Evolutionary conservation across 2,888 invertebrate species (phyloP).

Genomic region (Drosophila koepferae): DNA sequence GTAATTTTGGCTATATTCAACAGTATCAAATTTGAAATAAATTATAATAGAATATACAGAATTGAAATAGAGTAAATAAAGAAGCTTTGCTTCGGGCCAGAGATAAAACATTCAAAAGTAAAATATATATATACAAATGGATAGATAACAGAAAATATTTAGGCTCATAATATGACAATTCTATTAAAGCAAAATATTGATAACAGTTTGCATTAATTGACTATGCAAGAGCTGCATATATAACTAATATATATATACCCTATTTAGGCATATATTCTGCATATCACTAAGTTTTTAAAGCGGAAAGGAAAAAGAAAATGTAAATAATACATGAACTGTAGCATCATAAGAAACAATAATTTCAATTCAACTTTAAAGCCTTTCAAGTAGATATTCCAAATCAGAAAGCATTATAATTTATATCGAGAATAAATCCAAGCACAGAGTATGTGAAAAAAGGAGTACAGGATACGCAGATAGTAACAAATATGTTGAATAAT

Average conservation of each 20-base stretch:
- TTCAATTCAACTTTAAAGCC: background rate
- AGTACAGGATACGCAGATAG: constrained; percentile 4
- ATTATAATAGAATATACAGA: background rate
- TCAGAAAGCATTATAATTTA: background rate
- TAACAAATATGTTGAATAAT: constrained; percentile 2
- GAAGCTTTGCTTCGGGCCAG: background rate
- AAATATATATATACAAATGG: too few relatives aligned
- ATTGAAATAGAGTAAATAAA: background rate
- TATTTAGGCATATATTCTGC: background rate
- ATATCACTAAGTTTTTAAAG: background rate
- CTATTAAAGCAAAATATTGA: background rate
- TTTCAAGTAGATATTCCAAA: background rate
- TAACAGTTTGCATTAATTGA: background rate
- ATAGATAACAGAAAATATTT: background rate
- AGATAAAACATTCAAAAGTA: background rate
- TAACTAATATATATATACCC: background rate
- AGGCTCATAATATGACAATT: background rate
- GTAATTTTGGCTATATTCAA: background rate
- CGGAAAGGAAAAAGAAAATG: background rate
- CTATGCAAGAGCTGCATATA: too few relatives aligned
- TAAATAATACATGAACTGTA: background rate
- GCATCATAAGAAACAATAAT: background rate
- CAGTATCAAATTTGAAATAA: background rate
- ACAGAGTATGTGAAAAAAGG: constrained; percentile 3
- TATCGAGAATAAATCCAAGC: background rate